A percentile compares a stretch with the other conserved stretches of the same genome.
Evolutionary conservation across 2,113 vertebrate genomes (phyloP).

Genomic region (Pterocles burchelli): DNA sequence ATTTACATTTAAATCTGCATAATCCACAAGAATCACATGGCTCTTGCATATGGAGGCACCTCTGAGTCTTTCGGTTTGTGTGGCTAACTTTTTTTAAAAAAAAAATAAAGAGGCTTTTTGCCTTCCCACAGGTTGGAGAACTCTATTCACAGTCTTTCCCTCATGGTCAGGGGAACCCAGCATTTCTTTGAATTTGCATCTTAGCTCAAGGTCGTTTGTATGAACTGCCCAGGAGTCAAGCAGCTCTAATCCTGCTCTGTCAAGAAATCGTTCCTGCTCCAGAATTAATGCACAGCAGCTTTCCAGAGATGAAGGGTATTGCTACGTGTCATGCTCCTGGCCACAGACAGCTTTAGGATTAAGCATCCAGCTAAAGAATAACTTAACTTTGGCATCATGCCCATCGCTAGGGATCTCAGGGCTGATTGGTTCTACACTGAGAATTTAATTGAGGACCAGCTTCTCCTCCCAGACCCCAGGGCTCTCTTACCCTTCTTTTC

Average conservation of each 20-base stretch:
- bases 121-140: neutral
- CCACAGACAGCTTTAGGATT: neutral
- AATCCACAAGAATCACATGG: slow-evolving; percentile 44
- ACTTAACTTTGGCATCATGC: neutral
- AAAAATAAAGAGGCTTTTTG: neutral
- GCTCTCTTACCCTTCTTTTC: slow-evolving; percentile 81
- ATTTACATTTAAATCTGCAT: slow-evolving; percentile 37
- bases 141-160: neutral
- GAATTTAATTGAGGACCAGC: neutral
- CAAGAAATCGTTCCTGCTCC: neutral
- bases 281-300: neutral
- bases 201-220: neutral
- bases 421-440: neutral
- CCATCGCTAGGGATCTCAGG: neutral
- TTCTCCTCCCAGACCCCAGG: neutral
- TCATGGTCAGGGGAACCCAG: neutral
- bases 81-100: neutral
- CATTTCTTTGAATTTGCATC: neutral
- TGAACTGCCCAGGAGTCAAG: neutral
- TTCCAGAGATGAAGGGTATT: neutral
- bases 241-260: neutral
- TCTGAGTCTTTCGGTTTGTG: neutral
- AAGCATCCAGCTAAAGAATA: slow-evolving; percentile 2
- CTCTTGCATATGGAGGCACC: neutral
- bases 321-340: neutral